phyloP scores from a whole-genome alignment of 2,113 vertebrate genomes.

The Saccopteryx bilineata region DNA sequence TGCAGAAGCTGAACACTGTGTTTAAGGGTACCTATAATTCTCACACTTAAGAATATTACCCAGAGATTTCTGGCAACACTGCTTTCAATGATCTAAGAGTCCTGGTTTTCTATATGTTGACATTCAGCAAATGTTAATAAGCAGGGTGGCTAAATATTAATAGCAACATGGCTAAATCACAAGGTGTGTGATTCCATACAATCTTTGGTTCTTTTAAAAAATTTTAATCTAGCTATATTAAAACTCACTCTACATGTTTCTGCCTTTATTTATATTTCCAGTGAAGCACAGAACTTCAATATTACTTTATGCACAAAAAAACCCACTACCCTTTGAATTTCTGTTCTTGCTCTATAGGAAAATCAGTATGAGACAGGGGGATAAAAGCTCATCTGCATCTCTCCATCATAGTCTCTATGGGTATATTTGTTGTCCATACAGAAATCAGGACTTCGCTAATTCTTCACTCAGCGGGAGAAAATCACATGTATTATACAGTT shows the following conservation, averaged over 20 bases:
- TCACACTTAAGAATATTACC: constrained; percentile 79
- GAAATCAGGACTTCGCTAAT: constrained; percentile 80
- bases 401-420: constrained; percentile 55
- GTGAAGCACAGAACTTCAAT: constrained; percentile 50
- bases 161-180: constrained; percentile 61
- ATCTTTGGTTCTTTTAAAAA: constrained; percentile 67
- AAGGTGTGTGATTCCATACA: neutral
- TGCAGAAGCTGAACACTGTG: constrained; percentile 73
- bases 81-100: constrained; percentile 76
- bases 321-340: constrained; percentile 60
- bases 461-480: constrained; percentile 54
- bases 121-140: constrained; percentile 87
- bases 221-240: constrained; percentile 68
- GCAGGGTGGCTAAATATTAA: constrained; percentile 20
- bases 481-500: neutral
- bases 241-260: constrained; percentile 65
- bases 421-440: constrained; percentile 65
- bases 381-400: constrained; percentile 73
- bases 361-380: constrained; percentile 56
- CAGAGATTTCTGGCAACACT: constrained; percentile 71
- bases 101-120: constrained; percentile 68
- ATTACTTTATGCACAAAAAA: constrained; percentile 69
- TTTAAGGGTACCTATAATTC: constrained; percentile 83
- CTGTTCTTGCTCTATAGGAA: constrained; percentile 64
- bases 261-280: constrained; percentile 76